These are phyloP conservation scores for Dreissena polymorpha DNA, from an alignment of 1,140 invertebrate genomes.

Conservation along the genomic window DNA sequence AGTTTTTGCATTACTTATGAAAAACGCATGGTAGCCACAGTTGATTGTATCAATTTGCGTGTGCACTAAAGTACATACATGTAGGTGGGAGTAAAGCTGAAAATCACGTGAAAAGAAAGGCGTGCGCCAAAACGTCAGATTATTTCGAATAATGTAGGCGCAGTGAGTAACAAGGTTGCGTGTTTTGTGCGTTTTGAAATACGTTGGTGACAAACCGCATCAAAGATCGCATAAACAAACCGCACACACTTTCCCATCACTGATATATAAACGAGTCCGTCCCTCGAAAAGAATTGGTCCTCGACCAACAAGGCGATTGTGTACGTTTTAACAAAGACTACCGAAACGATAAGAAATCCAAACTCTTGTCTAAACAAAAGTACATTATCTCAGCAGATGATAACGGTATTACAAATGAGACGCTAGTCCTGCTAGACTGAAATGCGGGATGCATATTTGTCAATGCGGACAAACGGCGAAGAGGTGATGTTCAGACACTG, in stretches of 20 bases:
- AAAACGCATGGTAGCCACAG: too few species aligned
- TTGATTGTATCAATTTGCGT: too few species aligned
- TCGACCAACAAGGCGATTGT: constrained; percentile 28
- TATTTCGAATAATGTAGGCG: too few species aligned
- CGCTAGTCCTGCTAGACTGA: constrained; percentile 20
- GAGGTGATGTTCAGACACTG: too few species aligned
- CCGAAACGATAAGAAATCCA: constrained; percentile 40
- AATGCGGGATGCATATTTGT: constrained; percentile 22
- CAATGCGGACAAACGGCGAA: background rate
- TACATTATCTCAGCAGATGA: constrained; percentile 47
- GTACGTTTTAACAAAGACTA: constrained; percentile 37
- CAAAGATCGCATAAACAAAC: constrained; percentile 39
- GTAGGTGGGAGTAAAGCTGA: too few species aligned
- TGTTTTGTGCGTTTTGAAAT: too few species aligned
- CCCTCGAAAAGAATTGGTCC: constrained; percentile 11
- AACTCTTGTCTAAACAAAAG: constrained; percentile 54
- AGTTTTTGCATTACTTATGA: too few species aligned
- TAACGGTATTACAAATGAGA: constrained; percentile 51
- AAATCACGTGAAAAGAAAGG: too few species aligned
- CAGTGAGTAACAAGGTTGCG: too few species aligned
- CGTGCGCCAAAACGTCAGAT: too few species aligned
- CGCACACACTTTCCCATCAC: constrained; percentile 41
- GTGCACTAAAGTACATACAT: too few species aligned
- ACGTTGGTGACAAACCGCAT: constrained; percentile 39
- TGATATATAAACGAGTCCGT: constrained; percentile 26